Percentiles rank a stretch among this genome's conserved stretches.
Conservation (phyloP, 2,888 invertebrate species). For the Antitype chi region DNA sequence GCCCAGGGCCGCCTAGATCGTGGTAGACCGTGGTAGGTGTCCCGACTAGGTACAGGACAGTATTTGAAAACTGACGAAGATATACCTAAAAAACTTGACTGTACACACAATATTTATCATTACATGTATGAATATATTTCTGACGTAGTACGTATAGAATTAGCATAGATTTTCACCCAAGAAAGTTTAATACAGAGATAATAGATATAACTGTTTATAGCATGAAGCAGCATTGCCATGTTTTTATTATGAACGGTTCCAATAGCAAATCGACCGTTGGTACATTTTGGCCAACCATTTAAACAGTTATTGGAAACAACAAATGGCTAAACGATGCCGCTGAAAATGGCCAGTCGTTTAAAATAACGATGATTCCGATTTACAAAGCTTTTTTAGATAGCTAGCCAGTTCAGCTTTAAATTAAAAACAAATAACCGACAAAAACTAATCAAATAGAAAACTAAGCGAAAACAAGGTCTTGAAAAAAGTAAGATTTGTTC, state of each 20-base stretch:
- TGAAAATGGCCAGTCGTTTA: constrained; percentile 8
- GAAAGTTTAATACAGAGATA: background rate
- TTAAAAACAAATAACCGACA: background rate
- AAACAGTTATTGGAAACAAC: constrained; percentile 7
- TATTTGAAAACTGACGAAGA: too few species aligned
- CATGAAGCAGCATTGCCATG: background rate
- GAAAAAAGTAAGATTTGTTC: constrained; percentile 48
- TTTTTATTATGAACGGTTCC: background rate
- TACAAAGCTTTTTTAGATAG: constrained; percentile 6
- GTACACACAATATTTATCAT: too few species aligned
- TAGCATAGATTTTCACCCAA: background rate
- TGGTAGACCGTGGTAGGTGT: too few species aligned
- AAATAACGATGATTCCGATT: constrained; percentile 15
- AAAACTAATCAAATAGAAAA: constrained; percentile 3
- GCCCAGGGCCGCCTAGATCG: too few species aligned
- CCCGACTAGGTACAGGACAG: too few species aligned
- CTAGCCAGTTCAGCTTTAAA: background rate
- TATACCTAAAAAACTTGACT: too few species aligned
- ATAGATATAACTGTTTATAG: background rate
- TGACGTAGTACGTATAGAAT: background rate
- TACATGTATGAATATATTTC: background rate
- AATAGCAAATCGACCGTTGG: background rate
- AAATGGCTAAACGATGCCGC: constrained; percentile 8
- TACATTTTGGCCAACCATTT: background rate
- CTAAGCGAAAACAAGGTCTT: background rate